These are phyloP conservation scores for Passer montanus DNA, from an alignment of 2,113 vertebrate species.

Conservation along the genomic window DNA sequence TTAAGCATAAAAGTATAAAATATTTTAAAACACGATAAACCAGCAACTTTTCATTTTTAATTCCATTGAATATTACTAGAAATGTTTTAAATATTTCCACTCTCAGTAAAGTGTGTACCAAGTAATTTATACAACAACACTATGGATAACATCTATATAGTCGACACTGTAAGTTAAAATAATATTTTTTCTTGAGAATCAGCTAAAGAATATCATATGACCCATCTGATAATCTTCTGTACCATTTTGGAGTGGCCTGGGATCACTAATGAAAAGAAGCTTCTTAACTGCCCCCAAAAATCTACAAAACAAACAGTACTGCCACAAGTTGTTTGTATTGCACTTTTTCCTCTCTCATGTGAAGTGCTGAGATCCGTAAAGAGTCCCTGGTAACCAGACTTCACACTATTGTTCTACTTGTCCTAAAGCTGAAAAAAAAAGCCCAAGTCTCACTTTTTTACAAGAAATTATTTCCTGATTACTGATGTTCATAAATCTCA, in stretches of 20 bases:
- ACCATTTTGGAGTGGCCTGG: background rate
- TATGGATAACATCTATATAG: background rate
- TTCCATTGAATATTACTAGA: background rate
- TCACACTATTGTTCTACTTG: background rate
- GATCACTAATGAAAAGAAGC: background rate
- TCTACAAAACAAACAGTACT: background rate
- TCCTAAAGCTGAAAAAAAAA: background rate
- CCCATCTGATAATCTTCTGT: background rate
- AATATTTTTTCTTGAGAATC: background rate
- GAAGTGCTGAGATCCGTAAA: background rate
- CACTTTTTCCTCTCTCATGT: background rate
- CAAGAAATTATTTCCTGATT: background rate
- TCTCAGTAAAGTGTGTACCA: background rate
- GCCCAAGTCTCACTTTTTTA: background rate
- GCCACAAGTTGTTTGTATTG: background rate
- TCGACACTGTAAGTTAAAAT: background rate
- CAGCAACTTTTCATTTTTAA: background rate
- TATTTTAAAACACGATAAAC: background rate
- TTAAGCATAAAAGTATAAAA: background rate
- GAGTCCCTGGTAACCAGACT: background rate
- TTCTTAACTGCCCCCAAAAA: background rate
- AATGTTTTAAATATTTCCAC: background rate
- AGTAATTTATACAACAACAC: background rate
- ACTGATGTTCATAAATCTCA: background rate
- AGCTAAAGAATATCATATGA: background rate